phyloP scores from a whole-genome alignment of 1,140 invertebrate genomes.

The Gryon sp. region DNA sequence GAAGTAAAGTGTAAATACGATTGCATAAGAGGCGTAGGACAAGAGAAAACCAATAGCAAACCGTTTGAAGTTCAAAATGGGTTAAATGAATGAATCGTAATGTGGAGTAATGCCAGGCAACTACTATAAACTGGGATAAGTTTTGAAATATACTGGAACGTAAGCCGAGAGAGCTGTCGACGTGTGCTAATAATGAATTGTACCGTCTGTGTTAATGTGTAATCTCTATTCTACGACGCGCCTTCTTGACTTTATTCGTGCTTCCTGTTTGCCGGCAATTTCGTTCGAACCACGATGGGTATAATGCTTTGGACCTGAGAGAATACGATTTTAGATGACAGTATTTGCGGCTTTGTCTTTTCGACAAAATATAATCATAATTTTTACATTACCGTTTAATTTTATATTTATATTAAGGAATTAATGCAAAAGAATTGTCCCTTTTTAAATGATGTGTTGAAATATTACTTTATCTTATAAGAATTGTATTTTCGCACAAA shows the following conservation, averaged over 20 bases:
- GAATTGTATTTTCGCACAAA: too few species aligned
- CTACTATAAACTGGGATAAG: conserved; percentile 49
- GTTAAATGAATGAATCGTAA: conserved; percentile 49
- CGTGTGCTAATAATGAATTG: conserved; percentile 60
- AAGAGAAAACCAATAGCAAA: conserved; percentile 17
- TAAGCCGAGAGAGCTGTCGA: conserved; percentile 38
- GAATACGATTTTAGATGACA: conserved; percentile 52
- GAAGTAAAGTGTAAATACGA: conserved; percentile 6
- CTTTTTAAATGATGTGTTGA: too few species aligned
- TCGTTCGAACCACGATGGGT: conserved; percentile 40
- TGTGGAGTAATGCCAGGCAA: conserved; percentile 22
- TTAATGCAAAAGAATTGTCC: too few species aligned
- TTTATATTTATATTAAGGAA: too few species aligned
- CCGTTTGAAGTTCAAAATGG: conserved; percentile 35
- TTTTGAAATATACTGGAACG: conserved; percentile 42
- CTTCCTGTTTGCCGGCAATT: conserved; percentile 52
- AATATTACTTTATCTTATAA: too few species aligned
- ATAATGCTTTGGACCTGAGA: conserved; percentile 33
- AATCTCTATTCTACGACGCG: conserved; percentile 59
- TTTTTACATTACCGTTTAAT: too few species aligned
- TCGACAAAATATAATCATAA: too few species aligned
- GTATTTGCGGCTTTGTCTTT: too few species aligned
- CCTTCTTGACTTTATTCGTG: conserved; percentile 53
- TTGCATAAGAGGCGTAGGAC: background rate
- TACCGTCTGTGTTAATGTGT: conserved; percentile 55